phyloP scores from a whole-genome alignment of 2,797 vertebrate genomes.

The Anguilla megastoma region DNA sequence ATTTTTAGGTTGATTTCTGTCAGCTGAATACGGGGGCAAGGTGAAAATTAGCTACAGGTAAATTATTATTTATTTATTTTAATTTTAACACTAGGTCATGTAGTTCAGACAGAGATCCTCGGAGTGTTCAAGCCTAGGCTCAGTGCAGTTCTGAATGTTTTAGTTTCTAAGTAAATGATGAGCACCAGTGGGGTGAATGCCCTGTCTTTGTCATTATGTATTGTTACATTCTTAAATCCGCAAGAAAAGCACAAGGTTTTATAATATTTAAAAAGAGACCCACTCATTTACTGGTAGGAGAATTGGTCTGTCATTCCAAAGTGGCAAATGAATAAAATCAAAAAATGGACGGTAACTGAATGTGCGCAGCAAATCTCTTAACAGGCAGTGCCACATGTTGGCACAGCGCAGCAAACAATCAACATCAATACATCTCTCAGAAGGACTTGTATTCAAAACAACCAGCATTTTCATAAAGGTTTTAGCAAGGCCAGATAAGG shows the following conservation, averaged over 20 bases:
- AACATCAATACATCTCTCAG: conserved; percentile 15
- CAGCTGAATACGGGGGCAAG: no score
- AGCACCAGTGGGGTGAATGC: neutral
- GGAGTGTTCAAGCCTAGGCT: no score
- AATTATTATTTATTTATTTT: no score
- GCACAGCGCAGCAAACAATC: neutral
- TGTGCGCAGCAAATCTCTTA: conserved; percentile 16
- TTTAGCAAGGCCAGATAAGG: neutral
- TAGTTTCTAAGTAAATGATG: neutral
- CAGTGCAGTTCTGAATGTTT: no score
- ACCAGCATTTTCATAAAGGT: neutral
- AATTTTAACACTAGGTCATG: no score
- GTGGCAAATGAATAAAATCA: conserved; percentile 19
- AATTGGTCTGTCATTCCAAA: neutral
- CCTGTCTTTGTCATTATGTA: neutral
- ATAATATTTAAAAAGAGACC: neutral
- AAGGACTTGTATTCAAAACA: conserved; percentile 12
- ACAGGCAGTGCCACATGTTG: neutral
- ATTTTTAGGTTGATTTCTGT: no score
- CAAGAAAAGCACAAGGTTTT: neutral
- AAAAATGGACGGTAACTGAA: conserved; percentile 20
- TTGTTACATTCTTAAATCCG: neutral
- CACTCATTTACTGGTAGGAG: neutral
- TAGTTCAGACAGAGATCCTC: no score
- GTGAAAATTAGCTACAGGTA: no score